Conservation (phyloP, 2,113 vertebrate species). For the Mellivora capensis region DNA sequence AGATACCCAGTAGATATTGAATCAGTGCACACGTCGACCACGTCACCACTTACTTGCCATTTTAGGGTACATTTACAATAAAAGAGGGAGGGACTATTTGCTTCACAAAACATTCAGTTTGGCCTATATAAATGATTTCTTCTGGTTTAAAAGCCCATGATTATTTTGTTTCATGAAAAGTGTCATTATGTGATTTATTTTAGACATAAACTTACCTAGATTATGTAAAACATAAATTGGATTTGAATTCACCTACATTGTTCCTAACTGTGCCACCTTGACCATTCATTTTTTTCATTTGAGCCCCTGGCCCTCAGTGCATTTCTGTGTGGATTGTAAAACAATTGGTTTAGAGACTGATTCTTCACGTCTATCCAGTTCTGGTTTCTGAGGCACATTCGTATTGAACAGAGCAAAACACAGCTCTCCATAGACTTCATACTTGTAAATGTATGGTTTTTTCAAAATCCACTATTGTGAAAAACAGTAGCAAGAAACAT, state of each 20-base stretch:
- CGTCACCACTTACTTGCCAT: neutral
- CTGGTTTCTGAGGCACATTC: neutral
- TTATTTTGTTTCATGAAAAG: neutral
- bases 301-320: neutral
- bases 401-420: neutral
- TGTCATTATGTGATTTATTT: neutral
- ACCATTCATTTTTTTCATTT: neutral
- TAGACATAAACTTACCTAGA: neutral
- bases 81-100: neutral
- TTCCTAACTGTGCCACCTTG: neutral
- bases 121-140: neutral
- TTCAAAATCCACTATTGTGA: neutral
- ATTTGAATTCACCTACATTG: neutral
- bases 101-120: neutral
- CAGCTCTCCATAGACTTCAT: neutral
- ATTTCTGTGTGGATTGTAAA: neutral
- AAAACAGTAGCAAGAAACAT: slow-evolving; percentile 9
- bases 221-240: neutral
- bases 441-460: neutral
- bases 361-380: neutral
- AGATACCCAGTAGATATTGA: neutral
- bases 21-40: neutral
- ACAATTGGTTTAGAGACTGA: neutral
- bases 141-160: neutral
- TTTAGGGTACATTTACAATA: neutral